Base-by-base conservation (phyloP, 2,888 invertebrate genomes). In the Epiblema foenella region DNA sequence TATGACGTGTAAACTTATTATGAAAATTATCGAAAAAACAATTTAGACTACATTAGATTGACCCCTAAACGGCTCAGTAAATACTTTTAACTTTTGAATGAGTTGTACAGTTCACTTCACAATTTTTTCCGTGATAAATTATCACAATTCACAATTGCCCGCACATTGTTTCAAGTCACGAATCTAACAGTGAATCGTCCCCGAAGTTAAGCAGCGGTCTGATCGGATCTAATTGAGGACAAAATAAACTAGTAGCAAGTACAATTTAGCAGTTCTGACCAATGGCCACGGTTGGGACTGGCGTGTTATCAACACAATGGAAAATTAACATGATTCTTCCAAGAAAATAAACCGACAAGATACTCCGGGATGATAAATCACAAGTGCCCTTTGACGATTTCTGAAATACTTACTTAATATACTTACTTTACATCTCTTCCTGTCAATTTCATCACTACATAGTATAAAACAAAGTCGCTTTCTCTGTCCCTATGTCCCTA, bases 211-310 rank as follows among this genome's bases (percentile, higher is more conserved):
- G 24, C 56, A 9, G n/a, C 20, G 24, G 20, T 42, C 8, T 59
- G 59, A 59, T 59, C n/a, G 59, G 9, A 15, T 59, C 33, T 62
- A 62, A 62, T 62, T 62, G 49, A 62, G 49, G 49, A 18, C 49
- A 62, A 62, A 33, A 62, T 24, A n/a, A 62, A 62, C 33, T 12
- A 51, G 24, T 33, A 62, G 29, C 12, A 24, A 62, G 29, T 12
- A 51, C 17, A 8, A 62, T 62, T 62, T 33, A 49, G 49, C 29
- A 49, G 62, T 49, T 60, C 20, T 49, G 29, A 29, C 10, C 62
- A 51, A 33, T 62, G 49, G 49, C 10, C 62, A 33, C 2, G 33
- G 49, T 49, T 29, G 24, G 4, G 29, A 29, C 11, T 56, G n/a
- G n/a, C 15, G 15, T 46, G 11, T 20, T 52, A 52, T 33, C 8